These are phyloP conservation scores for Potamarius usumacintae DNA, from an alignment of 2,113 vertebrate genomes.

Conservation along the genomic window DNA sequence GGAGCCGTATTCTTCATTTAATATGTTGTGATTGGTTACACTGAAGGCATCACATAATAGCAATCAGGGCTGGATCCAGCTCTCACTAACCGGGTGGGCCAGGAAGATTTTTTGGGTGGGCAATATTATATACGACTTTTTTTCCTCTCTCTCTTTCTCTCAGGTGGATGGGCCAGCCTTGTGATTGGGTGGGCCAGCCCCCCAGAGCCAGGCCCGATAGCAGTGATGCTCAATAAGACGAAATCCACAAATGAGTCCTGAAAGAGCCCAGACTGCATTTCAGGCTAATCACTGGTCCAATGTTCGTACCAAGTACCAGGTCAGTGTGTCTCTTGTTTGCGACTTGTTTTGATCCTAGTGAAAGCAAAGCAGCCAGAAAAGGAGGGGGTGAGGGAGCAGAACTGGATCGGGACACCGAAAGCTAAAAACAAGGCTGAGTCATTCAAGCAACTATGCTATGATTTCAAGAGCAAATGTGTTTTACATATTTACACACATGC, in stretches of 20 bases:
- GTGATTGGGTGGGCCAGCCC: too few relatives aligned
- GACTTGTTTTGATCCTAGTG: neutral
- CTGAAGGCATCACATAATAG: too few relatives aligned
- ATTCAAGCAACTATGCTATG: neutral
- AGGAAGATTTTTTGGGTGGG: too few relatives aligned
- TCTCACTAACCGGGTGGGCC: neutral
- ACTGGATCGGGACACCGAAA: neutral
- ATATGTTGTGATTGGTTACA: neutral
- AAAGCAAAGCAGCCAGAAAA: slow-evolving; percentile 1
- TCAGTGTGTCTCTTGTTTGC: neutral
- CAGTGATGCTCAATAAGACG: neutral
- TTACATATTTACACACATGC: slow-evolving; percentile 24
- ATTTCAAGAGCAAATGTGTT: neutral
- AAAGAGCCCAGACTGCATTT: neutral
- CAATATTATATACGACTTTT: too few relatives aligned
- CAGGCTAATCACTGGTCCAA: neutral
- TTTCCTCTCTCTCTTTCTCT: too few relatives aligned
- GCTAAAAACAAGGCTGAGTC: slow-evolving; percentile 18
- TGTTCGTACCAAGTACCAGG: too few relatives aligned
- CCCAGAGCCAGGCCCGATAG: too few relatives aligned
- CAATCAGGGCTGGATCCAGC: too few relatives aligned
- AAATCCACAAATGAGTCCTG: neutral
- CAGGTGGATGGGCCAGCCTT: too few relatives aligned
- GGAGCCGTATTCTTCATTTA: neutral
- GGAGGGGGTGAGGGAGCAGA: neutral